Conservation (phyloP, 37 sponge, comb jelly and placozoan species). For the Haliclona indistincta region DNA sequence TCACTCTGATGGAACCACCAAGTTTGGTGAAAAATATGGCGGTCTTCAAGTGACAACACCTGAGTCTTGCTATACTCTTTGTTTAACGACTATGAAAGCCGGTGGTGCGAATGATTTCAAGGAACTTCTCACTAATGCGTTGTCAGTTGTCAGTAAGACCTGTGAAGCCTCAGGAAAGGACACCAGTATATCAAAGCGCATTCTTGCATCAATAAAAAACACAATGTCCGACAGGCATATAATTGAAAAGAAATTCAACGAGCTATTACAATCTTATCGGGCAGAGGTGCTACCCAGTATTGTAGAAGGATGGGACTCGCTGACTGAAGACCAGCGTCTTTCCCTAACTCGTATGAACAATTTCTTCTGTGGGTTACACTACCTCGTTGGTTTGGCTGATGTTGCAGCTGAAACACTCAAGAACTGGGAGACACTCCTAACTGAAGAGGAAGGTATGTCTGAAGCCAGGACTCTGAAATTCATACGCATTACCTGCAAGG, state of each 20-base stretch:
- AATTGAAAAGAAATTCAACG: neutral
- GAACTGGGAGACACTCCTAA: constrained; percentile 28
- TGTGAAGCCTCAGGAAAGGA: too few relatives aligned
- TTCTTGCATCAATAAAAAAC: too few relatives aligned
- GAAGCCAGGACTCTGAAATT: constrained; percentile 30
- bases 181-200: too few relatives aligned
- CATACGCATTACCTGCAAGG: constrained; percentile 43
- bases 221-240: neutral
- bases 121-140: too few relatives aligned
- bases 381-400: constrained; percentile 46
- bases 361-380: constrained; percentile 56
- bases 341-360: too few relatives aligned
- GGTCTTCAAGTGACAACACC: too few relatives aligned
- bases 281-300: neutral
- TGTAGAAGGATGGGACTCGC: constrained; percentile 1
- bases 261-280: neutral
- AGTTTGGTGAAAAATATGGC: too few relatives aligned
- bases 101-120: neutral
- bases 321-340: too few relatives aligned
- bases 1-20: too few relatives aligned
- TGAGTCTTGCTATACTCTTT: too few relatives aligned
- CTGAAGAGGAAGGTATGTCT: too few relatives aligned
- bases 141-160: too few relatives aligned
- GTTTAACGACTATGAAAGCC: neutral
- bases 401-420: constrained; percentile 15